Conservation (phyloP, 2,888 invertebrate species). For the Amphimallon solstitiale region DNA sequence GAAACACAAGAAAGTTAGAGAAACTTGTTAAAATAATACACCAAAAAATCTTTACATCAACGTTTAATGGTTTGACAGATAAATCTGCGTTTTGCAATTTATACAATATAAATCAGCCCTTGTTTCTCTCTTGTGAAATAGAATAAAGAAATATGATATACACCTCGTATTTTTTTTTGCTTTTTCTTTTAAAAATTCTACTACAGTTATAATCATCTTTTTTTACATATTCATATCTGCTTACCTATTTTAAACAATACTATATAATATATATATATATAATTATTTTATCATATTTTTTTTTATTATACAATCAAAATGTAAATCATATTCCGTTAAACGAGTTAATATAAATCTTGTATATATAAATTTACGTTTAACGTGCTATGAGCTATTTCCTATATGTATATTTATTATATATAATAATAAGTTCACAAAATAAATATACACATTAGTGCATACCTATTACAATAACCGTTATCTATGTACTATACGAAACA, state of each 20-base stretch:
- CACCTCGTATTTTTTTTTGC: slow-evolving; percentile 38
- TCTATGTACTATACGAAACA: not conserved
- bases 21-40: slow-evolving; percentile 46
- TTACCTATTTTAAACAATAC: too few relatives aligned
- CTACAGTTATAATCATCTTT: not conserved
- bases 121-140: slow-evolving; percentile 61
- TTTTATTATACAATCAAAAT: slow-evolving; percentile 42
- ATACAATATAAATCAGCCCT: slow-evolving; percentile 62
- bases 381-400: slow-evolving; percentile 51
- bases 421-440: slow-evolving; percentile 43
- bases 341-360: slow-evolving; percentile 49
- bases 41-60: slow-evolving; percentile 43
- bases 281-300: slow-evolving; percentile 15
- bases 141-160: slow-evolving; percentile 60
- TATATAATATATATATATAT: slow-evolving; percentile 6
- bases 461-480: slow-evolving; percentile 38
- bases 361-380: slow-evolving; percentile 52
- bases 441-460: slow-evolving; percentile 53
- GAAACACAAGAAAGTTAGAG: slow-evolving; percentile 14
- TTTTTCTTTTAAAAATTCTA: slow-evolving; percentile 14
- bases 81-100: slow-evolving; percentile 48
- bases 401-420: slow-evolving; percentile 38
- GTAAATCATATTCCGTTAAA: slow-evolving; percentile 57
- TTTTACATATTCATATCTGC: too few relatives aligned
- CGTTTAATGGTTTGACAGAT: slow-evolving; percentile 47